A percentile compares a stretch with the other conserved stretches of the same genome.
Conservation (phyloP, 2,888 invertebrate species). For the Ommatoiulus sabulosus region DNA sequence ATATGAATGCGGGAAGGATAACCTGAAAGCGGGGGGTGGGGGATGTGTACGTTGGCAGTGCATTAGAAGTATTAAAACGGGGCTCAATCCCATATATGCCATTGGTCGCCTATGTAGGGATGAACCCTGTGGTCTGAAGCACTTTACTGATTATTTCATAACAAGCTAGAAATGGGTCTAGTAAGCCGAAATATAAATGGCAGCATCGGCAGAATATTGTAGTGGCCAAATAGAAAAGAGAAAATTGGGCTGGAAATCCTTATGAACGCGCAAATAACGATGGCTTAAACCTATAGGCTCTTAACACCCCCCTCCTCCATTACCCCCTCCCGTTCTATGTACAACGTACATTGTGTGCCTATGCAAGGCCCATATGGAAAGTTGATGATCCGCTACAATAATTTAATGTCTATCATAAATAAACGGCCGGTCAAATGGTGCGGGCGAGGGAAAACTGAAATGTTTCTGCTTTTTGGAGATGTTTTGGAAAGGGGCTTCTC, state of each 20-base stretch:
- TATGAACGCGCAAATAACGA: slow-evolving; percentile 52
- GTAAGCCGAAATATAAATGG: slow-evolving; percentile 50
- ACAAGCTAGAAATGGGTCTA: slow-evolving; percentile 51
- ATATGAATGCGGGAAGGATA: slow-evolving; percentile 47
- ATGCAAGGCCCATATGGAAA: slow-evolving; percentile 51
- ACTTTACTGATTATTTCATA: slow-evolving; percentile 57
- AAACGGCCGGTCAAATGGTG: slow-evolving; percentile 53
- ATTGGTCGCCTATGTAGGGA: not conserved
- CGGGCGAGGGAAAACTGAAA: slow-evolving; percentile 25
- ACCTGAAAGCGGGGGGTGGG: slow-evolving; percentile 41
- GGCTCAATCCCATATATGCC: slow-evolving; percentile 22
- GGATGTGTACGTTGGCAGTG: slow-evolving; percentile 3
- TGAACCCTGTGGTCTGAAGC: slow-evolving; percentile 53
- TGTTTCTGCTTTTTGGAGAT: not conserved
- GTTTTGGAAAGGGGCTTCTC: not conserved
- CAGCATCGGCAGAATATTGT: slow-evolving; percentile 41
- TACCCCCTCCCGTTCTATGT: not conserved
- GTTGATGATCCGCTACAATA: slow-evolving; percentile 55
- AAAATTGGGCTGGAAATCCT: slow-evolving; percentile 51
- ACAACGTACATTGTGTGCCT: slow-evolving; percentile 12
- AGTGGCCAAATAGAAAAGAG: slow-evolving; percentile 47
- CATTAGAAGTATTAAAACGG: slow-evolving; percentile 55
- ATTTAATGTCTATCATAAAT: slow-evolving; percentile 55
- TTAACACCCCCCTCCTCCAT: slow-evolving; percentile 5
- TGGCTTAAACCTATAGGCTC: slow-evolving; percentile 47